Evolutionary conservation across 1,140 invertebrate species (phyloP), one percentile per base, ranked within the genome.

Genomic region (Cephus cinctus): DNA sequence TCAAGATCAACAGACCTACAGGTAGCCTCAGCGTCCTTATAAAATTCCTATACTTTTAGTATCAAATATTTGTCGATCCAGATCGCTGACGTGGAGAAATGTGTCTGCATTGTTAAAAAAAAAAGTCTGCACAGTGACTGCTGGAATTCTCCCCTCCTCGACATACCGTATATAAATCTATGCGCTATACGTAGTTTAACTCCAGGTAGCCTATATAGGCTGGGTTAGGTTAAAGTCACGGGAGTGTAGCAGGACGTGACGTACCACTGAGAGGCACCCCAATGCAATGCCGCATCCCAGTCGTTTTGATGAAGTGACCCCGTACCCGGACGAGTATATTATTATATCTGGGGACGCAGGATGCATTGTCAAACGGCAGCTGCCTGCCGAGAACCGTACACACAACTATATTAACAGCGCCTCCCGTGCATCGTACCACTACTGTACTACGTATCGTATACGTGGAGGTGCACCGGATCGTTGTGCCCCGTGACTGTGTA

Each of bases 311-410:
- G 67, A 72, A 73, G 68, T 73, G 62, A 55, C 58, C 57, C 55
- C 46, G 36, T 55, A 52, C 59, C 51, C 47, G 52, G 65, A 71
- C 62, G 62, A 69, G 66, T 70, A 70, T 62, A 73, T 74, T 73
- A 75, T 71, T 75, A 73, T 63, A 71, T 68, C 59, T 50, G 36
- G 56, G 61, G 54, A 69, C 57, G 59, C 59, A 55, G 63, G 56
- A 52, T 52, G 62, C 62, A 72, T 71, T 73, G 71, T 73, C 63
- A 70, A 73, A 65, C 58, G 60, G 61, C 67, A 73, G 69, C 71
- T 72, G 71, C 36, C 22, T 18, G 47, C 20, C 11, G 14, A 43
- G 52, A 38, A 57, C 49, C 54, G 61, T 59, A 54, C 51, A 59
- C 12, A 36, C 68, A 62, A 63, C 67, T 71, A 69, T 74, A 74